Evolutionary conservation across 2,113 vertebrate species (phyloP).

Genomic region (Todiramphus saurophagus): DNA sequence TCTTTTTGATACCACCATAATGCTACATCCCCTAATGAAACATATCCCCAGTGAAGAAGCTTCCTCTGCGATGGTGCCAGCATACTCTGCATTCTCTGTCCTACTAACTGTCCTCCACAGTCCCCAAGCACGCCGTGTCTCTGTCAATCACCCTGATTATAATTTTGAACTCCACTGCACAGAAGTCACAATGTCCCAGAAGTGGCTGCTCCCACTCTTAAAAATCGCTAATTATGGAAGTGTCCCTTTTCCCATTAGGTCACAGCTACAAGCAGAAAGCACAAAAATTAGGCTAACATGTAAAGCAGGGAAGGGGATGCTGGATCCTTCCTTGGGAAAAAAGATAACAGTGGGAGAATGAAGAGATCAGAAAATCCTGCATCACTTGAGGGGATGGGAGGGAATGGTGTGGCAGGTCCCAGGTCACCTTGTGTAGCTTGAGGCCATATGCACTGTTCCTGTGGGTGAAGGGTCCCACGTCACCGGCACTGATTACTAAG

Average conservation of each 20-base stretch:
- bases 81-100: neutral
- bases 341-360: neutral
- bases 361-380: neutral
- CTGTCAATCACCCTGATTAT: conserved; percentile 48
- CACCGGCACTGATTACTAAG: neutral
- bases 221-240: conserved; percentile 52
- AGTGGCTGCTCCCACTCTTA: neutral
- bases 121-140: neutral
- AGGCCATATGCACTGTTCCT: neutral
- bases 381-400: neutral
- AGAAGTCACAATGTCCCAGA: conserved; percentile 46
- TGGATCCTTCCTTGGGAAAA: neutral
- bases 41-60: neutral
- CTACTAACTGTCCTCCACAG: conserved; percentile 53
- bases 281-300: conserved; percentile 48
- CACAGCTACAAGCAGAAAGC: neutral
- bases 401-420: neutral
- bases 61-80: conserved; percentile 47
- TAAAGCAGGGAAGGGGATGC: neutral
- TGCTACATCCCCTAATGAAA: neutral
- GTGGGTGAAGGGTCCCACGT: neutral
- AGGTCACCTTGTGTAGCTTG: neutral
- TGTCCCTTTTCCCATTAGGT: conserved; percentile 22
- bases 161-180: conserved; percentile 29
- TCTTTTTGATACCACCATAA: neutral